Conservation (phyloP, 1,140 invertebrate species). For the Scylla paramamosain region DNA sequence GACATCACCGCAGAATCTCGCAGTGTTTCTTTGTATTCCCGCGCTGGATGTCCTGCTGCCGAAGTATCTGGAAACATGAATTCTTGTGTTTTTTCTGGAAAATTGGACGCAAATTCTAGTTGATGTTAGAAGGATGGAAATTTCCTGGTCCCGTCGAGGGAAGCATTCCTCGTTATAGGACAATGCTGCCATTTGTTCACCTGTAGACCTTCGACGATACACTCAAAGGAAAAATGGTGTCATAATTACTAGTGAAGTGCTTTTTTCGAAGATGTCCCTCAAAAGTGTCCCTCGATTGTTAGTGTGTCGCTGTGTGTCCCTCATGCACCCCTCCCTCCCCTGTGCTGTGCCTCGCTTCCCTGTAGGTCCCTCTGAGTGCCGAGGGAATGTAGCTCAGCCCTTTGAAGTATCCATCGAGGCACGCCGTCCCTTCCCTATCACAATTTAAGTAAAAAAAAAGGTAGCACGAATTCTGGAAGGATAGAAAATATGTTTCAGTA, state of each 20-base stretch:
- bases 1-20: not conserved
- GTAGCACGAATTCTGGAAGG: not conserved
- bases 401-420: not conserved
- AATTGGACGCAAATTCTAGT: not conserved
- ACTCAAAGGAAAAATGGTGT: not conserved
- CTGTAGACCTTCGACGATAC: not conserved
- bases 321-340: not conserved
- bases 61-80: slow-evolving; percentile 4
- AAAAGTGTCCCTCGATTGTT: not conserved
- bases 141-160: not conserved
- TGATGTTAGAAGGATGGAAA: slow-evolving; percentile 8
- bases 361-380: not conserved
- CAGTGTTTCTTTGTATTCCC: not conserved
- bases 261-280: not conserved
- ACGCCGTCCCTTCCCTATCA: not conserved
- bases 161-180: not conserved
- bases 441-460: not conserved
- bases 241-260: not conserved
- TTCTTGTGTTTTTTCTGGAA: not conserved
- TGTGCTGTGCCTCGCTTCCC: not conserved
- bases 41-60: not conserved
- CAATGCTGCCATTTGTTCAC: not conserved
- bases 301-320: not conserved
- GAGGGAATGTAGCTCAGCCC: not conserved
- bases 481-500: not conserved